These are phyloP conservation scores for Proctacanthus coquilletti DNA, from an alignment of 1,140 invertebrate species.

Conservation along the genomic window DNA sequence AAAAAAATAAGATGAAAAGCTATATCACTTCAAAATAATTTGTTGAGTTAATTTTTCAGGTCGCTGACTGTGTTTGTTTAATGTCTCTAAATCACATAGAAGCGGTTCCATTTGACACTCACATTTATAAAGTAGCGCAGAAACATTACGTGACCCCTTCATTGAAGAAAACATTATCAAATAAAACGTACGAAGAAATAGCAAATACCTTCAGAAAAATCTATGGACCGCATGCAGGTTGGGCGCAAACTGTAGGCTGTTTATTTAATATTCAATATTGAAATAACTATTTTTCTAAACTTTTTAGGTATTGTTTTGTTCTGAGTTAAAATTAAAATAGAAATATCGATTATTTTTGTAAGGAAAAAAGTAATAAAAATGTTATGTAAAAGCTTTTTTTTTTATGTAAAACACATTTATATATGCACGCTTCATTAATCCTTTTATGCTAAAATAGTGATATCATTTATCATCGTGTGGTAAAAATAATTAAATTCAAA, in stretches of 20 bases:
- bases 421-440: no score
- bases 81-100: slow-evolving; percentile 86
- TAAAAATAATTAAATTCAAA: no score
- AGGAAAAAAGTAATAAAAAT: no score
- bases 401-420: no score
- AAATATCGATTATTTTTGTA: no score
- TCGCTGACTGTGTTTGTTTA: slow-evolving; percentile 95
- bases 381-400: no score
- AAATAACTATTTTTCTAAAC: no score
- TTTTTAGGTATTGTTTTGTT: no score
- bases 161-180: slow-evolving; percentile 57
- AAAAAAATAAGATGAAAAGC: slow-evolving; percentile 6
- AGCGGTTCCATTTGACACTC: slow-evolving; percentile 90
- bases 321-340: no score
- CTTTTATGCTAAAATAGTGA: no score
- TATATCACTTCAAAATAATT: background rate
- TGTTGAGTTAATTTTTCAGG: slow-evolving; percentile 41
- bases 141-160: slow-evolving; percentile 70
- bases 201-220: slow-evolving; percentile 61
- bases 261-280: no score
- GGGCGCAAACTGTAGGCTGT: slow-evolving; percentile 76
- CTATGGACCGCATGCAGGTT: slow-evolving; percentile 81
- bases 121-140: slow-evolving; percentile 84
- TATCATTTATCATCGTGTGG: no score
- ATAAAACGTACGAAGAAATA: slow-evolving; percentile 73